Conservation (phyloP, 2,888 invertebrate species). For the Sphaeridia pumilis region DNA sequence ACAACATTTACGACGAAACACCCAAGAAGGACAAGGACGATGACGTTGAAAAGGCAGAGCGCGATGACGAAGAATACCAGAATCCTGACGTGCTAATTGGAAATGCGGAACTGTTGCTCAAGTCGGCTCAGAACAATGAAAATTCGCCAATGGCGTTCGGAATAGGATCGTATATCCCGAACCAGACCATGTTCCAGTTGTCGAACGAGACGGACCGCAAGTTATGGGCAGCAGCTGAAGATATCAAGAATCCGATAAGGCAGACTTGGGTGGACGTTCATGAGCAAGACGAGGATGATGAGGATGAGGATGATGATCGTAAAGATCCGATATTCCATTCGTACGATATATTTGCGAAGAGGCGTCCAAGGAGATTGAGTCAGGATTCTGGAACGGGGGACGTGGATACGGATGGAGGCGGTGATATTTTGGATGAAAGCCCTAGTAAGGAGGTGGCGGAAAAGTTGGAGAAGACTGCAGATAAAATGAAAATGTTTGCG, state of each 20-base stretch:
- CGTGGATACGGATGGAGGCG: neutral
- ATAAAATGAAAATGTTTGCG: neutral
- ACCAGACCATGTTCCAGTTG: neutral
- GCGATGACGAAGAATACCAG: neutral
- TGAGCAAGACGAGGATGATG: too few species aligned
- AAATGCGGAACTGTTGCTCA: neutral
- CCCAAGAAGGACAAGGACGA: too few species aligned
- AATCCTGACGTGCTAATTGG: neutral
- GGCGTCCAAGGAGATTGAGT: neutral
- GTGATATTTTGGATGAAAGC: neutral
- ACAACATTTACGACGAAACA: too few species aligned
- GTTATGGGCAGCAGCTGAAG: neutral
- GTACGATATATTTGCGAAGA: neutral
- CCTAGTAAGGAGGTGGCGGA: neutral
- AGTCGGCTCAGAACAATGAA: constrained; percentile 17
- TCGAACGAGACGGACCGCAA: neutral
- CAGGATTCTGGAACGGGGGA: neutral
- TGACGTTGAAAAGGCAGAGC: too few species aligned
- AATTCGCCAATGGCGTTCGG: constrained; percentile 16
- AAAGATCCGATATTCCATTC: neutral
- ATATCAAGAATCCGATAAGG: too few species aligned
- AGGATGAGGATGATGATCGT: neutral
- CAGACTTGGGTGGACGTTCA: too few species aligned
- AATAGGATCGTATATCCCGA: neutral
- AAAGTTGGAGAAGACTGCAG: neutral